Conservation (phyloP, 1,140 invertebrate genomes). For the Drosophila watanabei region DNA sequence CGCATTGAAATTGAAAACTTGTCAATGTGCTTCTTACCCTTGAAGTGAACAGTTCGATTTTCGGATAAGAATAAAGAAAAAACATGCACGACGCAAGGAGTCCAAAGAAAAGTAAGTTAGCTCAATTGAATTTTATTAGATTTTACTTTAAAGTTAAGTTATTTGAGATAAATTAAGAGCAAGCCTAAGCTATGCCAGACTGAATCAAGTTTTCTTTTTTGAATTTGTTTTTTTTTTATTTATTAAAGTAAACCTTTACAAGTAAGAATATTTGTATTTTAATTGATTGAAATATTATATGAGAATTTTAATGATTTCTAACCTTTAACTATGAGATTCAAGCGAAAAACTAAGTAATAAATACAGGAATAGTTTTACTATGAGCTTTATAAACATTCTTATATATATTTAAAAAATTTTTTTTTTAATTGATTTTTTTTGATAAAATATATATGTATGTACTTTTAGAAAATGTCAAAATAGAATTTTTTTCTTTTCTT, state of each 20-base stretch:
- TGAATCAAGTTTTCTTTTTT: not conserved
- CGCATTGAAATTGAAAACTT: conserved; percentile 47
- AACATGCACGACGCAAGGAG: conserved; percentile 41
- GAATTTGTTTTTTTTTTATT: not conserved
- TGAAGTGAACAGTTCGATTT: conserved; percentile 51
- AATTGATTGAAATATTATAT: not conserved
- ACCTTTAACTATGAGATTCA: not conserved
- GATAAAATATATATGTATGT: too few relatives aligned
- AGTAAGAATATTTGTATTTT: not conserved
- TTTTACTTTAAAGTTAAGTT: not conserved
- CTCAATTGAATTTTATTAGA: not conserved
- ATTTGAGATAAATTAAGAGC: not conserved
- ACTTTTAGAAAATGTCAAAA: too few relatives aligned
- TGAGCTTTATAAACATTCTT: not conserved
- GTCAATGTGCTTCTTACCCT: conserved; percentile 59
- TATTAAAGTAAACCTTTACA: not conserved
- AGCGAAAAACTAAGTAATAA: not conserved
- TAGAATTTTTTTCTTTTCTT: too few relatives aligned
- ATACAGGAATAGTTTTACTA: too few relatives aligned
- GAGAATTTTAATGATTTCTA: not conserved
- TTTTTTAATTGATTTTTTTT: too few relatives aligned
- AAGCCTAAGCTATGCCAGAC: not conserved
- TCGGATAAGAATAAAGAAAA: conserved; percentile 15
- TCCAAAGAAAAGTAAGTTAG: conserved; percentile 49
- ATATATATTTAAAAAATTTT: not conserved